Evolutionary conservation across 2,113 vertebrate genomes (phyloP).

Genomic region (Phocoena sinus): DNA sequence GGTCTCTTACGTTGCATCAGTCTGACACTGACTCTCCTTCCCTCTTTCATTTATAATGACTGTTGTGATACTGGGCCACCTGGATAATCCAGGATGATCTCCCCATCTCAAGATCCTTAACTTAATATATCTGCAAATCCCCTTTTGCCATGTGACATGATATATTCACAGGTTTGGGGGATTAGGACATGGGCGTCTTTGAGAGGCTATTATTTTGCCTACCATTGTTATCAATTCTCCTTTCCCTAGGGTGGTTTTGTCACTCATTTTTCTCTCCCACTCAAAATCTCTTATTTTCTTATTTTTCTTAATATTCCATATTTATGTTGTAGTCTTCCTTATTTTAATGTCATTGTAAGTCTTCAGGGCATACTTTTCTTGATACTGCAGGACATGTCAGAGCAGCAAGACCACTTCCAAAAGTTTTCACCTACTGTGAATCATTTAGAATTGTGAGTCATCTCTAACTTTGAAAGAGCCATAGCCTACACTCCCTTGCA

Average conservation of each 20-base stretch:
- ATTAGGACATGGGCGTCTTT: background rate
- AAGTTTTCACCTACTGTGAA: conserved; percentile 30
- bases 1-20: background rate
- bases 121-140: background rate
- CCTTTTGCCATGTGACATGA: background rate
- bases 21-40: background rate
- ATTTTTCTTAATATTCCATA: background rate
- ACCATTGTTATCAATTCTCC: background rate
- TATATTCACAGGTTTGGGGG: background rate
- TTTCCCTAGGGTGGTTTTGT: background rate
- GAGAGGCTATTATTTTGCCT: background rate
- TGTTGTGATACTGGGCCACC: background rate
- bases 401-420: background rate
- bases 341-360: background rate
- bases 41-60: background rate
- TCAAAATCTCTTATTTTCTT: background rate
- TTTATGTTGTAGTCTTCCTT: background rate
- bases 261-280: background rate
- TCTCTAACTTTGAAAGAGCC: background rate
- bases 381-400: background rate
- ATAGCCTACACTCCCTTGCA: background rate
- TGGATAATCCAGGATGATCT: background rate
- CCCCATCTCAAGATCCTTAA: background rate
- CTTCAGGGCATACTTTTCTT: background rate
- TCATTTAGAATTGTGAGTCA: conserved; percentile 37